These are phyloP conservation scores for Aphidius ervi DNA, from an alignment of 1,140 invertebrate species.

Conservation along the genomic window DNA sequence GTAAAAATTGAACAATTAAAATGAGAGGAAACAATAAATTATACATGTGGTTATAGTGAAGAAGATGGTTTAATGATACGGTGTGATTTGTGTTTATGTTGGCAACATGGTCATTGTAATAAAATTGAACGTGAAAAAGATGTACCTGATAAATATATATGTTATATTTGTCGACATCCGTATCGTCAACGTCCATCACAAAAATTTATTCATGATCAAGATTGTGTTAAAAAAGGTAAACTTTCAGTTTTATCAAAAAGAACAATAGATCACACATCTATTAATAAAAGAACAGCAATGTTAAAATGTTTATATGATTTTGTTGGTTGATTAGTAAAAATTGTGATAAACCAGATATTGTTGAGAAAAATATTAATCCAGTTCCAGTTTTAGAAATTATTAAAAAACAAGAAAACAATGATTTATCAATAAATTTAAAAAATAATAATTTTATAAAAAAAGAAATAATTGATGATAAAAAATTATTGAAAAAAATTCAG, in stretches of 20 bases:
- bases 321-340: no score
- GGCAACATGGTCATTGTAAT: slow-evolving; percentile 90
- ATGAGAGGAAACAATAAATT: slow-evolving; percentile 80
- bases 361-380: no score
- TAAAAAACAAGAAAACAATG: no score
- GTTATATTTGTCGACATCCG: slow-evolving; percentile 80
- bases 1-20: slow-evolving; percentile 48
- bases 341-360: no score
- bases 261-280: slow-evolving; percentile 43
- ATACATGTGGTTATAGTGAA: slow-evolving; percentile 75
- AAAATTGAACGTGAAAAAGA: slow-evolving; percentile 74
- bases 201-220: slow-evolving; percentile 78
- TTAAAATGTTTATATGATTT: slow-evolving; percentile 65
- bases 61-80: slow-evolving; percentile 94
- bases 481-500: no score
- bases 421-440: no score
- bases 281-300: slow-evolving; percentile 49
- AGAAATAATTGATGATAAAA: no score
- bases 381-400: no score
- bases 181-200: slow-evolving; percentile 64
- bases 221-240: slow-evolving; percentile 80
- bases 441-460: no score
- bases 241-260: slow-evolving; percentile 58
- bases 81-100: slow-evolving; percentile 90
- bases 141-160: slow-evolving; percentile 87